Evolutionary conservation across 2,113 vertebrate species (phyloP).

Genomic region (Todiramphus chloris): DNA sequence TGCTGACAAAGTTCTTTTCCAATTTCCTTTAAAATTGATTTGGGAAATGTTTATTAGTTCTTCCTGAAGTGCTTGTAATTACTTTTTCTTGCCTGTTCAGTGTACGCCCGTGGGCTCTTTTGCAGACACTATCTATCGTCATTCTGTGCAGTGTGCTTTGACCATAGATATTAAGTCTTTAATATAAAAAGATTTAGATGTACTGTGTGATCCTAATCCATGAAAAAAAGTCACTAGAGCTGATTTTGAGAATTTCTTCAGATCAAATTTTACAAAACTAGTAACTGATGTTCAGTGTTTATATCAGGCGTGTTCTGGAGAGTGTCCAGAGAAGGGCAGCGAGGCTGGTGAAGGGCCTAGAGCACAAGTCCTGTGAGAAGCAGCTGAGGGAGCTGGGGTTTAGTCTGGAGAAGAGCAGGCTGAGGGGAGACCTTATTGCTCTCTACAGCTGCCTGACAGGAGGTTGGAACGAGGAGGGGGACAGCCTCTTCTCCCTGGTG

Average conservation of each 20-base stretch:
- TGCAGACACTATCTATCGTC: not conserved
- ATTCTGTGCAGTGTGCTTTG: not conserved
- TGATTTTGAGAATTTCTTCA: not conserved
- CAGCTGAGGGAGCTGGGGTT: no score
- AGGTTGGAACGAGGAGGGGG: no score
- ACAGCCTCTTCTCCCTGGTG: no score
- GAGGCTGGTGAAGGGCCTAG: no score
- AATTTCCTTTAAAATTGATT: constrained; percentile 14
- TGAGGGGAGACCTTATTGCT: no score
- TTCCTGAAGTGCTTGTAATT: constrained; percentile 42
- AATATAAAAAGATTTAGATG: not conserved
- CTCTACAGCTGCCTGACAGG: no score
- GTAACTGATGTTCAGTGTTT: not conserved
- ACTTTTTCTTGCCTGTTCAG: constrained; percentile 7
- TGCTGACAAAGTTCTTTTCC: constrained; percentile 16
- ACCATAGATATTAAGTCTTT: not conserved
- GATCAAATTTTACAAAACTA: not conserved
- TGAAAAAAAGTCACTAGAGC: not conserved
- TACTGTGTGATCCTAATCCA: not conserved
- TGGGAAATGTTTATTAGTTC: constrained; percentile 25
- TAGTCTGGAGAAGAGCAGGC: no score
- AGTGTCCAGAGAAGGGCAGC: no score
- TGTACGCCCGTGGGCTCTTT: not conserved
- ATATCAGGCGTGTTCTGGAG: no score
- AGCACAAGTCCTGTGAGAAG: no score